A percentile compares a stretch with the other conserved stretches of the same genome.
Conservation (phyloP, 2,113 vertebrate genomes). For the Scortum barcoo region DNA sequence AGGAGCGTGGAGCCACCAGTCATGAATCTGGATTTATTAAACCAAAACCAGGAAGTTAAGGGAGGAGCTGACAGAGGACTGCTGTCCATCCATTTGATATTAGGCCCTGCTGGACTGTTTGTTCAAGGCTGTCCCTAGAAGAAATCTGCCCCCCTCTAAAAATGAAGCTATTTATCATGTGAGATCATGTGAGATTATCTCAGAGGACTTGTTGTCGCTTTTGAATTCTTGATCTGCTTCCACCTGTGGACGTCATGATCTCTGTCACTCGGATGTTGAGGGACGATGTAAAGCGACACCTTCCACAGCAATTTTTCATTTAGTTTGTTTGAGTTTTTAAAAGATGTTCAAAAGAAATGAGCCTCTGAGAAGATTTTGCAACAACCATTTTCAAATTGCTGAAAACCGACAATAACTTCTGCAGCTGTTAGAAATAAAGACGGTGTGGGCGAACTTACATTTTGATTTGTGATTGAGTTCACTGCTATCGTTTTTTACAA, state of each 20-base stretch:
- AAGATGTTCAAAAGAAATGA: neutral
- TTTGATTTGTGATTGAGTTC: too few species aligned
- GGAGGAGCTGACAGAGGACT: slow-evolving; percentile 53
- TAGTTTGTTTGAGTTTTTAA: neutral
- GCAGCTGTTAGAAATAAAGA: neutral
- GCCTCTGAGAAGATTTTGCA: neutral
- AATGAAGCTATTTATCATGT: slow-evolving; percentile 66
- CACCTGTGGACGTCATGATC: neutral
- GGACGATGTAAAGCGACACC: neutral
- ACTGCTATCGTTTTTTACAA: too few species aligned
- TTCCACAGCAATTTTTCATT: too few species aligned
- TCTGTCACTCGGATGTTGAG: neutral
- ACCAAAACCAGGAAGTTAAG: slow-evolving; percentile 63
- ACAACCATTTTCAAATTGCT: neutral
- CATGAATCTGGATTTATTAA: slow-evolving; percentile 78
- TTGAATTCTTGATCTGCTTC: slow-evolving; percentile 33
- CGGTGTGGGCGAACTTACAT: too few species aligned
- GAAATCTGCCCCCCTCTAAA: slow-evolving; percentile 43
- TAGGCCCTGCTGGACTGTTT: slow-evolving; percentile 41
- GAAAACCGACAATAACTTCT: neutral
- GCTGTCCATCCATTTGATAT: slow-evolving; percentile 44
- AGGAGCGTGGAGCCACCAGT: slow-evolving; percentile 44
- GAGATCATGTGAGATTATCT: neutral
- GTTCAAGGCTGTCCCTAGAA: slow-evolving; percentile 64
- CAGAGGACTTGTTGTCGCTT: slow-evolving; percentile 41